Base-by-base conservation (phyloP, 1,140 invertebrate genomes). In the Wiebesia pumilae region DNA sequence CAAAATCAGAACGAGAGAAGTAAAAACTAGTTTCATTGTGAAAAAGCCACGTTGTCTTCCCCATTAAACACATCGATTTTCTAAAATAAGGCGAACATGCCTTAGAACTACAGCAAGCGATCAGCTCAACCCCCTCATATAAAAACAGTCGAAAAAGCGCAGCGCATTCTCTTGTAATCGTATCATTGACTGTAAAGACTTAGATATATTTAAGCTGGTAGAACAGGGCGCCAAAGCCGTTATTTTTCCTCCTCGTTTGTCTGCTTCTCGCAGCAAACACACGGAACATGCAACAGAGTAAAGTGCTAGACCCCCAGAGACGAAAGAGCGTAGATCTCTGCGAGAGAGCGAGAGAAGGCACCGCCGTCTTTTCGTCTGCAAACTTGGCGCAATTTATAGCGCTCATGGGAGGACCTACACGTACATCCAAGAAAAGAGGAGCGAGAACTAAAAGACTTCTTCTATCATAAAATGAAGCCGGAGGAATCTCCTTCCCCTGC, bases 331-430 rank as follows among this genome's bases (percentile, higher is more conserved):
- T 79, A 19, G 6, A 35, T 54, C 9, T 16, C 1, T 81, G 67
- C 79, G 71, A 40, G 35, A 73, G 35, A 40, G 35, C 40, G 69
- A 40, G 3, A 40, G 1, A 9, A 19, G 3, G n/a, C 10, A 38
- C 54, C 9, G 19, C 47, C 54, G 67, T 81, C 65, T 89, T 90
- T 88, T 85, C 75, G 87, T 79, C 84, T 71, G 87, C 71, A 77
- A 90, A 90, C 83, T 90, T 89, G 77, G 71, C 73, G 77, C 84
- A 90, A 90, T 91, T 91, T 91, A 90, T 90, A 82, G 87, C 10
- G 67, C 90, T 90, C 89, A 40, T 58, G 90, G 87, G 89, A 81
- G 84, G 73, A 81, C 24, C 62, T 9, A 12, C 33, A 12, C 21
- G 54, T 14, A 62, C 30, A 79, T 1, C 30, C 47, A 54, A 79